phyloP scores from a whole-genome alignment of 2,888 invertebrate genomes.

The Opisthograptis luteolata region DNA sequence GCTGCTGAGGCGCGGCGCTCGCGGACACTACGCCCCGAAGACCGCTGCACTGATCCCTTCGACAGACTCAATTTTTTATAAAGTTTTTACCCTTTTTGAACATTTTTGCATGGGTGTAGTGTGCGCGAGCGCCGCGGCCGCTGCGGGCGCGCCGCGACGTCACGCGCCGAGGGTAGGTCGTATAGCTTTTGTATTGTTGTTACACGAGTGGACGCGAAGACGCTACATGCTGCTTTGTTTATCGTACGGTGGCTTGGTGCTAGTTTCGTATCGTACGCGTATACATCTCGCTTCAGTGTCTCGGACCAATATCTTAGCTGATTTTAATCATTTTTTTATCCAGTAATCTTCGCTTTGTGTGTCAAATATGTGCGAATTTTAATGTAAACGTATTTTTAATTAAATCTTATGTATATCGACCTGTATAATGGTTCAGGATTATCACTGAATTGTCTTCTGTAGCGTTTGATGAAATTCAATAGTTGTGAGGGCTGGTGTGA shows the following conservation, averaged over 20 bases:
- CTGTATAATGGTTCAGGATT: conserved; percentile 83
- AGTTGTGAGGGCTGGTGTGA: conserved; percentile 64
- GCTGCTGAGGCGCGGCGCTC: conserved; percentile 63
- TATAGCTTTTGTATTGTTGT: conserved; percentile 69
- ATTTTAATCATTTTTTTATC: conserved; percentile 71
- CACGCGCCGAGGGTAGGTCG: conserved; percentile 35
- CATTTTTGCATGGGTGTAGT: conserved; percentile 65
- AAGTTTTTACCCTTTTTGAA: conserved; percentile 73
- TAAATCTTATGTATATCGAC: conserved; percentile 80
- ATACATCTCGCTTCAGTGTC: conserved; percentile 79
- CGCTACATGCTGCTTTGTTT: conserved; percentile 58
- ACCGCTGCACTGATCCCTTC: conserved; percentile 51
- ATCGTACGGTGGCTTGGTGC: conserved; percentile 81
- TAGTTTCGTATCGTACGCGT: conserved; percentile 72
- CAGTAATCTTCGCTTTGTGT: conserved; percentile 82
- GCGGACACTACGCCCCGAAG: conserved; percentile 37
- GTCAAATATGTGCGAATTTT: conserved; percentile 83
- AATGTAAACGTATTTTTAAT: conserved; percentile 76
- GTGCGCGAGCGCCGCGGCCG: conserved; percentile 53
- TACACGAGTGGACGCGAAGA: conserved; percentile 31
- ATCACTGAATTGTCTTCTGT: conserved; percentile 74
- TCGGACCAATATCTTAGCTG: conserved; percentile 82
- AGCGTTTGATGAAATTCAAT: conserved; percentile 71
- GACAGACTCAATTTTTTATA: conserved; percentile 73
- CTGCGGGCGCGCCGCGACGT: not conserved